A percentile compares a stretch with the other conserved stretches of the same genome.
Conservation (phyloP, 2,888 invertebrate genomes). For the Trachelus tabidus region DNA sequence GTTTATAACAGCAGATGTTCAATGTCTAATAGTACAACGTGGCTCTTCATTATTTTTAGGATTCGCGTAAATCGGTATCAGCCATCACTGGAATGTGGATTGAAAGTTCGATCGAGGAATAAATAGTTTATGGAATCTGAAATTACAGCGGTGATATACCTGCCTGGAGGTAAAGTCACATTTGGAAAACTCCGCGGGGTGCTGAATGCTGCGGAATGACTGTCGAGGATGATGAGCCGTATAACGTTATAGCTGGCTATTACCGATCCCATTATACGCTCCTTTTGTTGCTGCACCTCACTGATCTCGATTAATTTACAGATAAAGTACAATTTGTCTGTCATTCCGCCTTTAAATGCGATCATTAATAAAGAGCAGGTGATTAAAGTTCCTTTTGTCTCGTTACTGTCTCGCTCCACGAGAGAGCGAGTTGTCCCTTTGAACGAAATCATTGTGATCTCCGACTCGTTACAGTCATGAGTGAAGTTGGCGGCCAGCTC, state of each 20-base stretch:
- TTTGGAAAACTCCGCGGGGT: constrained; percentile 22
- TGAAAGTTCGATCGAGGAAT: not conserved
- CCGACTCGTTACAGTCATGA: not conserved
- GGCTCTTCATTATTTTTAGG: not conserved
- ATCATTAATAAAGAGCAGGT: constrained; percentile 51
- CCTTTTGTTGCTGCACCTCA: constrained; percentile 23
- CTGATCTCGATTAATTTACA: constrained; percentile 45
- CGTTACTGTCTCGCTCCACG: constrained; percentile 33
- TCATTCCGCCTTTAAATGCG: constrained; percentile 34
- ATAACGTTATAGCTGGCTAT: constrained; percentile 17
- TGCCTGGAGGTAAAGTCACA: not conserved
- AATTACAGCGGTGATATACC: not conserved
- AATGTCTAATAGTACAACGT: not conserved
- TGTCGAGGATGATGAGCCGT: constrained; percentile 22
- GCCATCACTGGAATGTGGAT: not conserved
- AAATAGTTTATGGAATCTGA: not conserved
- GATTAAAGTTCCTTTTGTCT: constrained; percentile 50
- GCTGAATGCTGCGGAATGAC: constrained; percentile 15
- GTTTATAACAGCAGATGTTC: not conserved
- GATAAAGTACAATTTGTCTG: constrained; percentile 49
- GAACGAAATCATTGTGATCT: constrained; percentile 15
- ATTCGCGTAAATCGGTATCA: not conserved
- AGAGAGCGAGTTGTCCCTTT: constrained; percentile 35
- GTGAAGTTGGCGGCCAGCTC: not conserved
- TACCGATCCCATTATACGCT: constrained; percentile 21